Evolutionary conservation across 2,113 vertebrate species (phyloP), one percentile per base, ranked within the genome.

Genomic region (Bathybates hornii): DNA sequence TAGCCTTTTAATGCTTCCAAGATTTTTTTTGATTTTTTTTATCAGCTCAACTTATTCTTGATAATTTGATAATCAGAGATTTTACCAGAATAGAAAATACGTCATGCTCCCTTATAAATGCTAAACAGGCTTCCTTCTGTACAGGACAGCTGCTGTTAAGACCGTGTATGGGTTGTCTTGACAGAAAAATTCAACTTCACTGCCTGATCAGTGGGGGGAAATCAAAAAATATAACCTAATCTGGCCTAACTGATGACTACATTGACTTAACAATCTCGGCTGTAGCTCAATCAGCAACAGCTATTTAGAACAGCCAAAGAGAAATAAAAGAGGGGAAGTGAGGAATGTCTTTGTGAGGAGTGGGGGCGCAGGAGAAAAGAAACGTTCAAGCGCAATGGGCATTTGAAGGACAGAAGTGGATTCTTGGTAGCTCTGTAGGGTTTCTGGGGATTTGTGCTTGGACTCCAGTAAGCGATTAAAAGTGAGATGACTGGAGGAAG

Each of bases 371-470:
- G 52, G 38, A 89, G 50, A 89, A 93, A 92, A 73, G 57, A 87
- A 19, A 54, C 5, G 32, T 84, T 91, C 7, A 82, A 86, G 41
- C 83, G 45, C 63, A 86, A 45, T n/a, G 24, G 53, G 63, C 56
- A 76, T 76, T 73, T 76, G 9, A 88, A 73, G 80, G 45, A 88
- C 79, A 83, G 78, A 89, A 90, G 91, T 87, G 91, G 86, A 95
- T 94, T 93, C 90, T 89, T 95, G 84, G 83, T 45, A 81, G 82
- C 66, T 10, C 83, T 29, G 80, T 89, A 91, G 10, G 32, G 94
- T 93, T 93, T 93, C 94, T 95, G 85, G 94, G 92, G 94, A 87
- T 90, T 84, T 81, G 21, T 57, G 81, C 87, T 91, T 87, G 50
- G 66, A 85, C 45, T 71, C 76, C 2, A 78, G 27, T n/a, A 32